A percentile compares a stretch with the other conserved stretches of the same genome.
These are phyloP conservation scores for Stenotaenia linearis DNA, from an alignment of 2,888 invertebrate species.

Conservation along the genomic window DNA sequence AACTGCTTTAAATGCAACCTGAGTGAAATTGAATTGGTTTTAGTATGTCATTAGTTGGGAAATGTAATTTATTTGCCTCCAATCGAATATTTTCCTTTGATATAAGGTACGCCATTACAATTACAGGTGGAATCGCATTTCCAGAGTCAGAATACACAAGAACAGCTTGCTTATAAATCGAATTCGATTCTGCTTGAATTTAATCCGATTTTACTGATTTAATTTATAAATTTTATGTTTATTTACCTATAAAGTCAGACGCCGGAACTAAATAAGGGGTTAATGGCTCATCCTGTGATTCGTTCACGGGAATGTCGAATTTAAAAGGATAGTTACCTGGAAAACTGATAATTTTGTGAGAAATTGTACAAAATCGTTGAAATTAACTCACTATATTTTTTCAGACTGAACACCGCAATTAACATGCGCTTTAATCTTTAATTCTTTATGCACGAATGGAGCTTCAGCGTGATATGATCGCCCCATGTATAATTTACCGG, in stretches of 20 bases:
- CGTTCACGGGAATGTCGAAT: not conserved
- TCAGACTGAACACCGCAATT: not conserved
- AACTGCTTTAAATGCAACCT: not conserved
- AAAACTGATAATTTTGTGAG: not conserved
- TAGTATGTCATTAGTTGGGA: not conserved
- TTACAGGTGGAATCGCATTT: not conserved
- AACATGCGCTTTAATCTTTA: constrained; percentile 11
- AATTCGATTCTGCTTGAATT: not conserved
- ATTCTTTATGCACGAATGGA: not conserved
- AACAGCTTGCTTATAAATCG: not conserved
- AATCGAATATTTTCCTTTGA: not conserved
- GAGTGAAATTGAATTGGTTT: not conserved
- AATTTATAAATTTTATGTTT: not conserved
- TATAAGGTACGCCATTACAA: not conserved
- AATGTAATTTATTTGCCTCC: not conserved
- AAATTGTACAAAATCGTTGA: too few relatives aligned
- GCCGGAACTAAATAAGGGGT: not conserved
- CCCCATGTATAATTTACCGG: not conserved
- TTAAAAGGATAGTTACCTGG: not conserved
- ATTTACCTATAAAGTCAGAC: constrained; percentile 1
- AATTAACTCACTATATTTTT: not conserved
- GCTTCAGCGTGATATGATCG: not conserved
- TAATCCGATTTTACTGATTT: not conserved
- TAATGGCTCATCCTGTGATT: not conserved
- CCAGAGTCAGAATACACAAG: not conserved